Evolutionary conservation across 2,113 vertebrate genomes (phyloP).

Genomic region (Pygoscelis antarcticus): DNA sequence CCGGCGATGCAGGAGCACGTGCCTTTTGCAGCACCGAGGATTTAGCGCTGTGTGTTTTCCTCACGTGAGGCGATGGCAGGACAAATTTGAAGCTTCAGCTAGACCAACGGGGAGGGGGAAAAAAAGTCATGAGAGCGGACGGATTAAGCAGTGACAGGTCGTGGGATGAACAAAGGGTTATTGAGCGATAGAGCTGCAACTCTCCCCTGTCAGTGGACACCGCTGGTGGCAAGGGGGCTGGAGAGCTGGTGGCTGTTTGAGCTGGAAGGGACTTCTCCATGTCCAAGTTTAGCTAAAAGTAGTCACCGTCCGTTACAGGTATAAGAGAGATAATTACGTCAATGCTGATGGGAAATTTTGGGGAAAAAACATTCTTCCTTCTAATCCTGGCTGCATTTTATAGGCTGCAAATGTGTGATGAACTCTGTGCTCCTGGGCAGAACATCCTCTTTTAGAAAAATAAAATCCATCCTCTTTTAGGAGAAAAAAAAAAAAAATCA

Average conservation of each 20-base stretch:
- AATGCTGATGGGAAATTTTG: neutral
- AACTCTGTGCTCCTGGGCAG: neutral
- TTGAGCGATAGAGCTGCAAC: neutral
- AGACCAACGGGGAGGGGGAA: fast-evolving
- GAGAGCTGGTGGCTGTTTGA: neutral
- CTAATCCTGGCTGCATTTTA: neutral
- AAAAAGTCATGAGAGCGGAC: fast-evolving
- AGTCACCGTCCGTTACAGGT: neutral
- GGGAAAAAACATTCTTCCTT: neutral
- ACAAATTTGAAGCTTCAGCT: neutral
- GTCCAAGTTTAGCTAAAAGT: neutral
- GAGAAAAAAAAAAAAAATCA: too few relatives aligned
- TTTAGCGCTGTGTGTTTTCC: neutral
- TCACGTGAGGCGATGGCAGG: neutral
- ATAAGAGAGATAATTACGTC: neutral
- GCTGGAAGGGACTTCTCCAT: neutral
- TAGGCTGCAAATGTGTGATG: fast-evolving
- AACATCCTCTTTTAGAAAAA: neutral
- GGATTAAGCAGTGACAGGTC: neutral
- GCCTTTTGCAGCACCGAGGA: neutral
- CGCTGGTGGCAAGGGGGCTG: too few relatives aligned
- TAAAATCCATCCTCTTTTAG: neutral
- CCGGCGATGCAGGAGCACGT: fast-evolving
- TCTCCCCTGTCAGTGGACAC: neutral
- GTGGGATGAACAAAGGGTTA: neutral